Evolutionary conservation across 2,888 invertebrate species (phyloP), one percentile per base, ranked within the genome.

Genomic region (Patella depressa): DNA sequence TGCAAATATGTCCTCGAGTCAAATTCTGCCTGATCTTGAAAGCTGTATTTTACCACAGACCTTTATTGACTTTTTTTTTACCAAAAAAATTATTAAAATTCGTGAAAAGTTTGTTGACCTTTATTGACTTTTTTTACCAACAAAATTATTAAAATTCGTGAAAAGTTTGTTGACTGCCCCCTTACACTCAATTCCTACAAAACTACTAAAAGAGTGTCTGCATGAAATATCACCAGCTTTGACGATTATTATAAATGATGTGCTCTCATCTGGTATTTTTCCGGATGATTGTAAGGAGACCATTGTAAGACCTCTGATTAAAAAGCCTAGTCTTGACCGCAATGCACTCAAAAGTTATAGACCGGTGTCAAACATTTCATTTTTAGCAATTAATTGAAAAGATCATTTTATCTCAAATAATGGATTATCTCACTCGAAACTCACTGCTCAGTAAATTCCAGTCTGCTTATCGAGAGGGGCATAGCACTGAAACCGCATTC

Each of bases 401-500:
- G 19, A 59, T 59, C n/a, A n/a, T 17, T 19, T 59, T 19, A n/a
- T 59, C 19, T 59, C 19, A 59, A 19, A 59, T 19, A n/a, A 59
- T 19, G 19, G 3, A 7, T 19, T 14, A 7, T n/a, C 59, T 59
- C 19, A 59, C 19, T 19, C 19, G 17, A n/a, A 5, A 59, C 17
- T 12, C 17, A 15, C 59, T 19, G 17, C 19, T 9, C 17, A 17
- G 59, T 17, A n/a, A 59, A 59, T 59, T 59, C 19, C 14, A 59
- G 19, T 59, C 59, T 17, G 59, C 59, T 7, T 59, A 59, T 59
- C 14, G 59, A 59, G 59, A 59, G 59, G 59, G 59, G 59, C 59
- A 59, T 59, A 59, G 59, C 59, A 59, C 59, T 19, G 59, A 59
- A 19, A 59, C 59, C n/a, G 59, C 59, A 59, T n/a, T 59, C 59